Percentiles rank a stretch among this genome's conserved stretches.
Evolutionary conservation across 2,797 vertebrate species (phyloP).

Genomic region (Acanthurus leucopareius): DNA sequence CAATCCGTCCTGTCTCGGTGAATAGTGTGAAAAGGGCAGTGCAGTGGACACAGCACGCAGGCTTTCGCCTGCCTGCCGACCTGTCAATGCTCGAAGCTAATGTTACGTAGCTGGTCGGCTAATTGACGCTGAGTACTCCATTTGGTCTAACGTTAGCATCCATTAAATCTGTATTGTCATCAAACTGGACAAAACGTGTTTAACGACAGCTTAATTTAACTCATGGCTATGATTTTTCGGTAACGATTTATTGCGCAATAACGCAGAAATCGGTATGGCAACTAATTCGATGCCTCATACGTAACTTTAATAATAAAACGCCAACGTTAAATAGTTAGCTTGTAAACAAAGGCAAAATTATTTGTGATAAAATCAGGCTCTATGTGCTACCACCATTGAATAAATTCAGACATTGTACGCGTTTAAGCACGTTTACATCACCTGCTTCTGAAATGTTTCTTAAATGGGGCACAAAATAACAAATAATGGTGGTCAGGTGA

Average conservation of each 20-base stretch:
- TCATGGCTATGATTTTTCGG: too few species aligned
- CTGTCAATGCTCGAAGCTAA: conserved; percentile 66
- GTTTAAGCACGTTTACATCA: not conserved
- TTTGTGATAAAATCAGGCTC: accelerated
- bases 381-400: accelerated
- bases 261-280: not conserved
- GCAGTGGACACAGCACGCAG: conserved; percentile 71
- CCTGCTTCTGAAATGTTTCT: conserved; percentile 7
- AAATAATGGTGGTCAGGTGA: not conserved
- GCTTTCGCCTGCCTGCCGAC: conserved; percentile 48
- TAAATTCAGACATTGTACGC: accelerated
- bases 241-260: accelerated
- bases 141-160: not conserved
- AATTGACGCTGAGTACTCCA: conserved; percentile 20
- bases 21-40: conserved; percentile 69
- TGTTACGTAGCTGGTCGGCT: conserved; percentile 54
- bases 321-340: conserved; percentile 4
- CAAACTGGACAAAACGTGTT: too few species aligned
- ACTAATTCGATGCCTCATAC: not conserved
- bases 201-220: too few species aligned
- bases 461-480: not conserved
- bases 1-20: conserved; percentile 66
- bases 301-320: too few species aligned
- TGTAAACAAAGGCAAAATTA: not conserved
- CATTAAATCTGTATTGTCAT: not conserved